These are phyloP conservation scores for Rosalia funebris DNA, from an alignment of 2,888 invertebrate genomes.

Conservation along the genomic window DNA sequence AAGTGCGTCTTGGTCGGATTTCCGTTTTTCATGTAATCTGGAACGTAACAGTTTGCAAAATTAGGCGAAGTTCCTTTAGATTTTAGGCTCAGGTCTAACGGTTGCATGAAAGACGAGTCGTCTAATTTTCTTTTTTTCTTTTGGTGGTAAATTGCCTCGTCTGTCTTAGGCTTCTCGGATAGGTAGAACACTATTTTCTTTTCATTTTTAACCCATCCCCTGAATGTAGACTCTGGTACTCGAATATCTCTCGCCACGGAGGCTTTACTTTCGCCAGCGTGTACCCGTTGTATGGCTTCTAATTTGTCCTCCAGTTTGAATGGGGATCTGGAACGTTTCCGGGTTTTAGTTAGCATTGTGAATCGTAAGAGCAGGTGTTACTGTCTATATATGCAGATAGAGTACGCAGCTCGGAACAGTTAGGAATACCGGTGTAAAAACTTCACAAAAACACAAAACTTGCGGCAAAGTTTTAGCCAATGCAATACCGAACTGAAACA, in stretches of 20 bases:
- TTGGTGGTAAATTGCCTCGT: constrained; percentile 63
- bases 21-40: constrained; percentile 34
- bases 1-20: constrained; percentile 62
- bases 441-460: constrained; percentile 47
- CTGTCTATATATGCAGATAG: constrained; percentile 47
- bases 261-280: constrained; percentile 86
- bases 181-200: constrained; percentile 76
- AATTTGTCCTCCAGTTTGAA: constrained; percentile 78
- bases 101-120: constrained; percentile 51
- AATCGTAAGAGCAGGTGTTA: constrained; percentile 49
- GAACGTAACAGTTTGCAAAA: constrained; percentile 27
- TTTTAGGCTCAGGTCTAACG: constrained; percentile 57
- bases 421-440: constrained; percentile 38
- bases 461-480: constrained; percentile 44
- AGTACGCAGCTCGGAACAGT: constrained; percentile 60
- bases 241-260: constrained; percentile 87
- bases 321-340: constrained; percentile 82
- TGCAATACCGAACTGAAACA: not conserved
- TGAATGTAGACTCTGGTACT: constrained; percentile 85
- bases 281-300: constrained; percentile 82
- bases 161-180: constrained; percentile 77
- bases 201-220: constrained; percentile 90
- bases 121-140: constrained; percentile 50
- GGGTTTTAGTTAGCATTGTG: constrained; percentile 72
- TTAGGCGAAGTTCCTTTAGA: constrained; percentile 38